Conservation (phyloP, 2,797 vertebrate genomes). For the Pelochelys cantorii region DNA sequence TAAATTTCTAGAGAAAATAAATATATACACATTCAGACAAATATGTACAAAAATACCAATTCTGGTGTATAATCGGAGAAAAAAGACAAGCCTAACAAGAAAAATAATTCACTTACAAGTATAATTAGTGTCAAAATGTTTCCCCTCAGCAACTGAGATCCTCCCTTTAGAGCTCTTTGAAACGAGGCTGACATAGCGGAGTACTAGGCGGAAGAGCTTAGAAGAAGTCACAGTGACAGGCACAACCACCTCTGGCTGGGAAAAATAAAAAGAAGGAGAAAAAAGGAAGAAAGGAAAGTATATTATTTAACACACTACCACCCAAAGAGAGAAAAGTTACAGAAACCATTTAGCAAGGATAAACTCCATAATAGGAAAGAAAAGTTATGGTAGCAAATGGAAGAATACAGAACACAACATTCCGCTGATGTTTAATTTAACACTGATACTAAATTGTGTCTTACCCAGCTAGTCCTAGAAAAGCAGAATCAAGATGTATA, state of each 20-base stretch:
- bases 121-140: slow-evolving; percentile 85
- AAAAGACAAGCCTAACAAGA: slow-evolving; percentile 66
- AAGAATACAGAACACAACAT: slow-evolving; percentile 19
- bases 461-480: not conserved
- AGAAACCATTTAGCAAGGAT: slow-evolving; percentile 60
- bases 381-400: not conserved
- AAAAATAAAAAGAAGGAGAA: slow-evolving; percentile 82
- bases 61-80: slow-evolving; percentile 26
- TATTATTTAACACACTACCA: slow-evolving; percentile 63
- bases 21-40: slow-evolving; percentile 10
- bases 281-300: slow-evolving; percentile 73
- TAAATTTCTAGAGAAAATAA: slow-evolving; percentile 45
- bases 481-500: not conserved
- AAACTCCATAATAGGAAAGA: slow-evolving; percentile 25
- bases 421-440: slow-evolving; percentile 1
- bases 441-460: not conserved
- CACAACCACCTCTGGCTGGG: slow-evolving; percentile 88
- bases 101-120: slow-evolving; percentile 87
- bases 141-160: slow-evolving; percentile 86
- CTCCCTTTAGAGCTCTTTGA: slow-evolving; percentile 81
- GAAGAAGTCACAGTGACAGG: slow-evolving; percentile 83
- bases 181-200: slow-evolving; percentile 83
- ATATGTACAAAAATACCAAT: slow-evolving; percentile 15
- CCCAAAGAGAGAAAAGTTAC: slow-evolving; percentile 40
- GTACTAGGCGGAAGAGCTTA: slow-evolving; percentile 86